phyloP scores from a whole-genome alignment of 2,888 invertebrate species.

The Limnephilus auricula region DNA sequence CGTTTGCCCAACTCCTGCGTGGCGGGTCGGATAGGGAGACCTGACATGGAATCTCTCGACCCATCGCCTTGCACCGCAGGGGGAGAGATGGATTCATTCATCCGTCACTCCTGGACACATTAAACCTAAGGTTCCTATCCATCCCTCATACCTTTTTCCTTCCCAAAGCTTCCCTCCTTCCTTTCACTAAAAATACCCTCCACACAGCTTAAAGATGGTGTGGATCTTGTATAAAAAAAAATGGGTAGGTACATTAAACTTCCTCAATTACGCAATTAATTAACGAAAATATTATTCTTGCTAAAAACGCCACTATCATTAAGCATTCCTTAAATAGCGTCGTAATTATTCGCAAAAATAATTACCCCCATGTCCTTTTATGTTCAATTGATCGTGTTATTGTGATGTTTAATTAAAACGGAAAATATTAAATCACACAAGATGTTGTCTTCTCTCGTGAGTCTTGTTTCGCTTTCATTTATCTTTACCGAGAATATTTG shows the following conservation, averaged over 20 bases:
- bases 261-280: neutral
- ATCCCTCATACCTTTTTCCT: too few relatives aligned
- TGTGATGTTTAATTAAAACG: slow-evolving; percentile 13
- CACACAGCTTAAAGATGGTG: too few relatives aligned
- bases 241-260: neutral
- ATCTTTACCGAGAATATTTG: slow-evolving; percentile 65
- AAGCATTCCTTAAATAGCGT: neutral
- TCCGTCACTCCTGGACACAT: too few relatives aligned
- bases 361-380: slow-evolving; percentile 31
- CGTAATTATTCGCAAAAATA: neutral
- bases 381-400: slow-evolving; percentile 33
- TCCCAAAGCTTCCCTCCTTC: too few relatives aligned
- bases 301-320: neutral
- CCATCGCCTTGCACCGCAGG: too few relatives aligned
- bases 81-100: too few relatives aligned
- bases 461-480: slow-evolving; percentile 55
- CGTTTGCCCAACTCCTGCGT: too few relatives aligned
- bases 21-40: too few relatives aligned
- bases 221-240: too few relatives aligned
- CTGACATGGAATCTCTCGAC: too few relatives aligned
- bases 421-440: slow-evolving; percentile 31
- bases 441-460: slow-evolving; percentile 10
- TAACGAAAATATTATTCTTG: neutral
- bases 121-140: too few relatives aligned
- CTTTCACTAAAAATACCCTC: too few relatives aligned